Evolutionary conservation across 2,888 invertebrate genomes (phyloP).

Genomic region (Protodeltote pygarga): DNA sequence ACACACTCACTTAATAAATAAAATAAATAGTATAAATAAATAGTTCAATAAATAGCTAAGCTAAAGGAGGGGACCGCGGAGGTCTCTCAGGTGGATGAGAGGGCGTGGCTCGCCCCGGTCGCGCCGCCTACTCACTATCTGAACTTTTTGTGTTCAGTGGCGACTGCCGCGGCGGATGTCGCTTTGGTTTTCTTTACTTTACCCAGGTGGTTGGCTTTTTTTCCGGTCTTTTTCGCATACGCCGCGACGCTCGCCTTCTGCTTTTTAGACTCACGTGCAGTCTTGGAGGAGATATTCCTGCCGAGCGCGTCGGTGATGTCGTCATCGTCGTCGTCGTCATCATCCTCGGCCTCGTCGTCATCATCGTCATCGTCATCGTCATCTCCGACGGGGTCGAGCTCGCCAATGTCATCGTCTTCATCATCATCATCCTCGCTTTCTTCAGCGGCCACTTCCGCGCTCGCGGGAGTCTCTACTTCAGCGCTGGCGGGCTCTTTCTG

Average conservation of each 20-base stretch:
- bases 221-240: slow-evolving; percentile 80
- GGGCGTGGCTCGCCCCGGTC: slow-evolving; percentile 69
- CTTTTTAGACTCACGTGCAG: slow-evolving; percentile 96
- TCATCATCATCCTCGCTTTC: slow-evolving; percentile 81
- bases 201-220: slow-evolving; percentile 81
- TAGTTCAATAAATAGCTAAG: slow-evolving; percentile 87
- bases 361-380: slow-evolving; percentile 90
- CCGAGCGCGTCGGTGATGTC: slow-evolving; percentile 89
- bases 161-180: slow-evolving; percentile 78
- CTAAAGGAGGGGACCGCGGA: slow-evolving; percentile 81
- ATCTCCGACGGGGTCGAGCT: slow-evolving; percentile 85
- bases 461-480: slow-evolving; percentile 69
- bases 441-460: slow-evolving; percentile 62
- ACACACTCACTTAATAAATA: slow-evolving; percentile 87
- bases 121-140: slow-evolving; percentile 81
- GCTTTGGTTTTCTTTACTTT: slow-evolving; percentile 87
- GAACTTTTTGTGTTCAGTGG: slow-evolving; percentile 85
- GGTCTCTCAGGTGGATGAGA: slow-evolving; percentile 81
- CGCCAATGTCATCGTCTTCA: slow-evolving; percentile 87
- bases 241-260: slow-evolving; percentile 78
- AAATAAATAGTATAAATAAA: slow-evolving; percentile 88
- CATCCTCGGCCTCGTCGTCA: slow-evolving; percentile 89
- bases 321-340: slow-evolving; percentile 89
- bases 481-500: slow-evolving; percentile 79
- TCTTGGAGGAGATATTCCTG: slow-evolving; percentile 76